Percentiles rank a stretch among this genome's conserved stretches.
phyloP scores from a whole-genome alignment of 2,113 vertebrate species.

The Mustela nigripes region DNA sequence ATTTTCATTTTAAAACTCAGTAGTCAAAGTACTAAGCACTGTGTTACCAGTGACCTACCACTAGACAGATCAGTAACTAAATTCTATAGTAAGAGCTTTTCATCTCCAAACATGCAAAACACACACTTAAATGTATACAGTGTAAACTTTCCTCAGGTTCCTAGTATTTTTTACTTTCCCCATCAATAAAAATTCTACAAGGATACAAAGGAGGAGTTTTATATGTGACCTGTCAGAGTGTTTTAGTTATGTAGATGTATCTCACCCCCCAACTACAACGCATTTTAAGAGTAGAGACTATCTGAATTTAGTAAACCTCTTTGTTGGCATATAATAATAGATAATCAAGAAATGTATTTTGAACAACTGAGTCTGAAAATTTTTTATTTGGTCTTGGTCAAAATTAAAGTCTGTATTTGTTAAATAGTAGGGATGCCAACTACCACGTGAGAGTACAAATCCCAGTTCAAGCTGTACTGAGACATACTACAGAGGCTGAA shows the following conservation, averaged over 20 bases:
- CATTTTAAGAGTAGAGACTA: background rate
- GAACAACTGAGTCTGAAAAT: constrained; percentile 3
- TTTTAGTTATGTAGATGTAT: background rate
- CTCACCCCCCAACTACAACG: background rate
- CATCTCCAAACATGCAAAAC: constrained; percentile 19
- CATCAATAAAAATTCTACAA: constrained; percentile 6
- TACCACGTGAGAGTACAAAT: constrained; percentile 51
- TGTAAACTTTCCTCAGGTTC: background rate
- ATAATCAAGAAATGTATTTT: constrained; percentile 18
- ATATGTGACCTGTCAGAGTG: background rate
- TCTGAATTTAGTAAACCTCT: background rate
- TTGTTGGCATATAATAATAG: background rate
- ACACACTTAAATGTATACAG: background rate
- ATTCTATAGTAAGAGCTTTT: background rate
- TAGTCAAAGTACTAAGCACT: constrained; percentile 33
- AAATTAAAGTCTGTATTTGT: constrained; percentile 24
- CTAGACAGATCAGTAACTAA: constrained; percentile 24
- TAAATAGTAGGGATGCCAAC: constrained; percentile 28
- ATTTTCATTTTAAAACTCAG: background rate
- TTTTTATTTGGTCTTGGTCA: constrained; percentile 14
- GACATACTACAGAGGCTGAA: background rate
- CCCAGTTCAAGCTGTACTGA: constrained; percentile 20
- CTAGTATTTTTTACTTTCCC: background rate
- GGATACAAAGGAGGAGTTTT: background rate
- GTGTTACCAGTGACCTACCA: background rate